Base-by-base conservation (phyloP, 1,140 invertebrate genomes). In the Stenopsyche tienmushanensis region DNA sequence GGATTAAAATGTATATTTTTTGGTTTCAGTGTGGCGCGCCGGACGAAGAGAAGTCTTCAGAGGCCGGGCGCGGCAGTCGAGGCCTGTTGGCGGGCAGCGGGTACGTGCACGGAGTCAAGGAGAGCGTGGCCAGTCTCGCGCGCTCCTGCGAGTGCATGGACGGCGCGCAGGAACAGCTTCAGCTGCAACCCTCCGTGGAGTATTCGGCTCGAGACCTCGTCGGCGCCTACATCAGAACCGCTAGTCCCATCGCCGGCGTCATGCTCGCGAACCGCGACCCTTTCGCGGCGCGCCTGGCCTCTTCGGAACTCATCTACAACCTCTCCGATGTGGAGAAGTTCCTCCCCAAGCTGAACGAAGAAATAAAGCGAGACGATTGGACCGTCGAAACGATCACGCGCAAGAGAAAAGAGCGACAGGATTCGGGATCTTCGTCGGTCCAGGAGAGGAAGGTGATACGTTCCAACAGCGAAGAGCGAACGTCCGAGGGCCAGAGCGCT, bases 321-420 rank as follows among this genome's bases (percentile, higher is more conserved):
- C 34, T 69, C 1, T 62, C 63, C 1, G 67, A 69, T 23, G 66
- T 69, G 3, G 67, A 69, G 25, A 69, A 69, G 47, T 69, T 65
- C 45, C 44, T 69, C 0, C 66, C 66, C 8, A 49, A 64, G 41
- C 42, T 68, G 10, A 49, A 58, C 10, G 64, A 65, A 20, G 29
- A 34, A 7, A 34, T 34, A 5, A 57, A 65, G n/a, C 17, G 18
- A 2, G 62, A 64, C 5, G 62, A 65, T 10, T 55, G 57, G 29
- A 41, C 52, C 23, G 60, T 57, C 18, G 68, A 70, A 39, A 70
- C 53, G 0, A 25, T 66, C n/a, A 78, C 76, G 1, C 82, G 89
- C 63, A 92, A 92, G 75, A 83, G 90, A 42, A 91, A 91, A 75
- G 90, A 92, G 77, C 83, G 88, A 41, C 84, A 89, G 54, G 89